These are phyloP conservation scores for Bubo blakistoni DNA, from an alignment of 2,113 vertebrate species.

Conservation along the genomic window DNA sequence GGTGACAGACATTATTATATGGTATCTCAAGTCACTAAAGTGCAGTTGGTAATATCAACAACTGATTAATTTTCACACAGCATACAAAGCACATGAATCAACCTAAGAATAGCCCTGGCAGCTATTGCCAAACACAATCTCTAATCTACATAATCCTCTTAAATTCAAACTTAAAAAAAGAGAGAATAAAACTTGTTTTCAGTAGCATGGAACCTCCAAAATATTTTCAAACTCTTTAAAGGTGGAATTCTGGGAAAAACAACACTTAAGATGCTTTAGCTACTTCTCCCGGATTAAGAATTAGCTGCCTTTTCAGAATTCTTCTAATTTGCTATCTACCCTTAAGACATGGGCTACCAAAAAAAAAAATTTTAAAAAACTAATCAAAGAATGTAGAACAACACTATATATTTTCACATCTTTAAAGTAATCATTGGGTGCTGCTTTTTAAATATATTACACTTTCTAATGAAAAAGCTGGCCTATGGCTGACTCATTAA, in stretches of 20 bases:
- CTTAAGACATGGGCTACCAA: neutral
- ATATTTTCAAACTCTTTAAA: neutral
- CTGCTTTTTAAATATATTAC: neutral
- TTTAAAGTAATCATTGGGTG: neutral
- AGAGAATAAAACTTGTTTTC: neutral
- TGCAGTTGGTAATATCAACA: neutral
- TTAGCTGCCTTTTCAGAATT: neutral
- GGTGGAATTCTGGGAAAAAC: neutral
- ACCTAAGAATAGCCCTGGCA: neutral
- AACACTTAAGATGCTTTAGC: neutral
- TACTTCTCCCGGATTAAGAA: neutral
- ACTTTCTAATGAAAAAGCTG: neutral
- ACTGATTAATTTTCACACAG: neutral
- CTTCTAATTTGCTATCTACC: neutral
- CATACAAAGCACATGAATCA: neutral
- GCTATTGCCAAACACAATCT: neutral
- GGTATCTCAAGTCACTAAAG: neutral
- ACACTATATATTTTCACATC: neutral
- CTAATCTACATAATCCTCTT: neutral
- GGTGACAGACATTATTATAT: neutral
- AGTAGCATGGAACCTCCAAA: neutral
- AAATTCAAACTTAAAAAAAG: neutral
- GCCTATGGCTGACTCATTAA: neutral
- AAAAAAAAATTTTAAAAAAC: neutral
- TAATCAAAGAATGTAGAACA: neutral